phyloP scores from a whole-genome alignment of 2,888 invertebrate genomes.

The Chirona hameri region DNA sequence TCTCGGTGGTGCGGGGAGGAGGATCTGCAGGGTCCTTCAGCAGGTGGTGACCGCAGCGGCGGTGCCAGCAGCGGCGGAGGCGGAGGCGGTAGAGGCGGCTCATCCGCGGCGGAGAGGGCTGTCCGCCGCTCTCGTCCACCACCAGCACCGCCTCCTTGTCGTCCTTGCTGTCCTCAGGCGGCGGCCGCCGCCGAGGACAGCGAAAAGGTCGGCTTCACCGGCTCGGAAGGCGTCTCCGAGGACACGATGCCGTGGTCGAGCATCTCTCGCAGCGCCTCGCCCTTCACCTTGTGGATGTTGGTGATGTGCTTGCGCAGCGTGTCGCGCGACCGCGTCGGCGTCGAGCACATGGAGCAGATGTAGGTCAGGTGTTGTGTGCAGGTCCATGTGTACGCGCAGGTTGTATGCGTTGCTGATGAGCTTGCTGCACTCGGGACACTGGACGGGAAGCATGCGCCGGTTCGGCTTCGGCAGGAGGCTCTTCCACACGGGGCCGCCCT shows the following conservation, averaged over 20 bases:
- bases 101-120: not conserved
- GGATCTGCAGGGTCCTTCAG: not conserved
- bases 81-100: not conserved
- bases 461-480: not conserved
- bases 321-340: slow-evolving; percentile 40
- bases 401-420: slow-evolving; percentile 40
- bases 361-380: slow-evolving; percentile 40
- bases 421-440: slow-evolving; percentile 40
- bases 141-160: not conserved
- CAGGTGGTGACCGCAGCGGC: slow-evolving; percentile 4
- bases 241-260: slow-evolving; percentile 14
- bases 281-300: slow-evolving; percentile 40
- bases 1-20: not conserved
- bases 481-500: slow-evolving; percentile 3
- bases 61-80: not conserved
- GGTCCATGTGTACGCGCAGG: slow-evolving; percentile 40
- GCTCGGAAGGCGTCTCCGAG: not conserved
- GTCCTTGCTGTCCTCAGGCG: not conserved
- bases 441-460: slow-evolving; percentile 36
- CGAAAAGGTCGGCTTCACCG: not conserved
- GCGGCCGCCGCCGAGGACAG: not conserved
- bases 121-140: not conserved
- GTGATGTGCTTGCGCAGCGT: slow-evolving; percentile 40
- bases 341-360: slow-evolving; percentile 40
- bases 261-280: slow-evolving; percentile 26